Percentiles rank a stretch among this genome's conserved stretches.
phyloP scores from a whole-genome alignment of 2,888 invertebrate species.

The Tinea trinotella region DNA sequence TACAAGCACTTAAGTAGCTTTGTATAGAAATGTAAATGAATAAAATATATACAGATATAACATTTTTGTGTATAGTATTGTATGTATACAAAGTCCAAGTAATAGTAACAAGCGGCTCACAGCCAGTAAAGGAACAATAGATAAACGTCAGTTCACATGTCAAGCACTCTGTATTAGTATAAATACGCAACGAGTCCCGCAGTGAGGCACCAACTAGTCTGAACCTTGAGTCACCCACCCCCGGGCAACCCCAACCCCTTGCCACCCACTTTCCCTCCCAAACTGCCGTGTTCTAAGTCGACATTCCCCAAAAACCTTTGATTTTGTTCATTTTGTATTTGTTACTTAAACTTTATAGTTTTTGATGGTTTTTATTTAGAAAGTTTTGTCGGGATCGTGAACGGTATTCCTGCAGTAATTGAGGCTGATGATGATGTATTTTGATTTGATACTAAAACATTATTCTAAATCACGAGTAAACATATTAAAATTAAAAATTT shows the following conservation, averaged over 20 bases:
- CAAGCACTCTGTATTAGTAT: constrained; percentile 13
- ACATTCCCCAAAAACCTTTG: constrained; percentile 13
- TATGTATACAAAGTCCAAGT: not conserved
- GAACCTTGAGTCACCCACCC: constrained; percentile 16
- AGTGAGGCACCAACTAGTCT: constrained; percentile 15
- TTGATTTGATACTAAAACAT: no score
- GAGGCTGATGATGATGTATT: no score
- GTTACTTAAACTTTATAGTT: not conserved
- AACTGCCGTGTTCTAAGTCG: constrained; percentile 7
- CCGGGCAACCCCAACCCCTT: constrained; percentile 1
- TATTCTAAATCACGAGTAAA: no score
- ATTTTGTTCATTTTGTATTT: constrained; percentile 6
- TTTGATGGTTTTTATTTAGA: no score
- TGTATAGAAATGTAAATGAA: no score
- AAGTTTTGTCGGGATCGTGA: no score
- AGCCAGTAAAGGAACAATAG: constrained; percentile 1
- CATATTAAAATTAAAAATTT: no score
- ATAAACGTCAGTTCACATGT: constrained; percentile 12
- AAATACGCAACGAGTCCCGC: constrained; percentile 17
- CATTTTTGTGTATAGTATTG: no score
- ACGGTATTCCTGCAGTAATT: no score
- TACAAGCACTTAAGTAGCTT: no score
- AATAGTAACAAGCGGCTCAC: not conserved
- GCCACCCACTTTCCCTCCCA: not conserved
- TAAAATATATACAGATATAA: no score